Conservation (phyloP, 2,888 invertebrate genomes). For the Aphidoletes aphidimyza region DNA sequence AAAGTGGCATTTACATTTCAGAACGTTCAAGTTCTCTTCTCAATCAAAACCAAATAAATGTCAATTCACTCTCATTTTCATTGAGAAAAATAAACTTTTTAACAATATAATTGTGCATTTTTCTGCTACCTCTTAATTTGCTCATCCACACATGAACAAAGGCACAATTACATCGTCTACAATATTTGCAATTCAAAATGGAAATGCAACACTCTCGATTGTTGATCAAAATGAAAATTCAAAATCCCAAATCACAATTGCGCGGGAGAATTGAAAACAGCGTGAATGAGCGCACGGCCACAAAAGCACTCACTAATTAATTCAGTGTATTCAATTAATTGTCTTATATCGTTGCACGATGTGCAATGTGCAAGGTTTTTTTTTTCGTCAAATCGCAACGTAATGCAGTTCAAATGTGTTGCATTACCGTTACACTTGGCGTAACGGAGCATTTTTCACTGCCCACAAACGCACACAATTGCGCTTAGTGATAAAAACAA, state of each 20-base stretch:
- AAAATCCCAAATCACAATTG: not conserved
- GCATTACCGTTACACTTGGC: not conserved
- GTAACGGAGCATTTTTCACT: not conserved
- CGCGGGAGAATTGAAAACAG: not conserved
- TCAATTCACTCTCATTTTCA: not conserved
- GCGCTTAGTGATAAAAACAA: not conserved
- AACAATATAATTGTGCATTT: not conserved
- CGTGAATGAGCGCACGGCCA: not conserved
- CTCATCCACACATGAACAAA: not conserved
- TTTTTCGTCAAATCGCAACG: not conserved
- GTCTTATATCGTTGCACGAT: not conserved
- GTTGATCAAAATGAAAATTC: not conserved
- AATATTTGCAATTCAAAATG: not conserved
- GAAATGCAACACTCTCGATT: not conserved
- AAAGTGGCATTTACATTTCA: too few relatives aligned
- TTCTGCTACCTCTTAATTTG: not conserved
- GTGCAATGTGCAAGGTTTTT: not conserved
- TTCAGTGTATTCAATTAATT: slow-evolving; percentile 20
- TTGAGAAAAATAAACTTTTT: slow-evolving; percentile 17
- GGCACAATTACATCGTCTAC: not conserved
- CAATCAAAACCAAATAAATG: too few relatives aligned
- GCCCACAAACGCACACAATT: not conserved
- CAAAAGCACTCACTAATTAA: not conserved
- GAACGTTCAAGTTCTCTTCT: too few relatives aligned
- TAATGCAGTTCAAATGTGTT: slow-evolving; percentile 17